phyloP scores from a whole-genome alignment of 2,888 invertebrate species.

The Cheilosia variabilis region DNA sequence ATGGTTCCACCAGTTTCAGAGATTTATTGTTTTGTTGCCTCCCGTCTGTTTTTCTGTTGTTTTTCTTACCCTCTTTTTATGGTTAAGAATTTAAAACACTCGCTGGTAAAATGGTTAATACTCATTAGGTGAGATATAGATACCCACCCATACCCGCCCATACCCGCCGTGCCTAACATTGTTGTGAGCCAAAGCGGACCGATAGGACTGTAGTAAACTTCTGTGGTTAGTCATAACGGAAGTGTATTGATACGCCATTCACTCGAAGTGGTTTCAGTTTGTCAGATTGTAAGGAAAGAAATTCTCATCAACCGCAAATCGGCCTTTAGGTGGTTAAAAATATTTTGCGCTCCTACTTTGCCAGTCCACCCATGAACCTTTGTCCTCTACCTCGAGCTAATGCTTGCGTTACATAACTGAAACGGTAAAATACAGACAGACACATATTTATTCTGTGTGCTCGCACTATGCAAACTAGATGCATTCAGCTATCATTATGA shows the following conservation, averaged over 20 bases:
- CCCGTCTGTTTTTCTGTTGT: conserved; percentile 22
- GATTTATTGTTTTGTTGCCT: conserved; percentile 66
- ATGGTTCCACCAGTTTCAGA: conserved; percentile 58
- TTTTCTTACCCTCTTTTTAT: conserved; percentile 14
- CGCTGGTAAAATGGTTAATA: conserved; percentile 40
- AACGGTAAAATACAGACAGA: conserved; percentile 60
- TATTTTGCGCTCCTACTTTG: not conserved
- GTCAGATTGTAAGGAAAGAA: not conserved
- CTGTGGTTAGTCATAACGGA: conserved; percentile 1
- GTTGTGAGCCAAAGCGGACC: not conserved
- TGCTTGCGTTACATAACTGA: conserved; percentile 47
- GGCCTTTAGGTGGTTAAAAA: conserved; percentile 32
- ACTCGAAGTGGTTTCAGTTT: not conserved
- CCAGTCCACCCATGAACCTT: not conserved
- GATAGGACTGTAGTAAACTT: too few relatives aligned
- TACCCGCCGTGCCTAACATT: conserved; percentile 13
- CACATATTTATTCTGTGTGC: conserved; percentile 23
- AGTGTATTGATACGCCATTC: not conserved
- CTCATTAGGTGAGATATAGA: conserved; percentile 45
- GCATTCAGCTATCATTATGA: conserved; percentile 68
- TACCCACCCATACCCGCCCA: not conserved
- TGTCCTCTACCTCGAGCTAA: not conserved
- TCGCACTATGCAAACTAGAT: conserved; percentile 15
- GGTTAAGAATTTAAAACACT: conserved; percentile 45
- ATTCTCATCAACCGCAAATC: not conserved